Evolutionary conservation across 2,797 vertebrate genomes (phyloP).

Genomic region (Sebastiscus tertius): DNA sequence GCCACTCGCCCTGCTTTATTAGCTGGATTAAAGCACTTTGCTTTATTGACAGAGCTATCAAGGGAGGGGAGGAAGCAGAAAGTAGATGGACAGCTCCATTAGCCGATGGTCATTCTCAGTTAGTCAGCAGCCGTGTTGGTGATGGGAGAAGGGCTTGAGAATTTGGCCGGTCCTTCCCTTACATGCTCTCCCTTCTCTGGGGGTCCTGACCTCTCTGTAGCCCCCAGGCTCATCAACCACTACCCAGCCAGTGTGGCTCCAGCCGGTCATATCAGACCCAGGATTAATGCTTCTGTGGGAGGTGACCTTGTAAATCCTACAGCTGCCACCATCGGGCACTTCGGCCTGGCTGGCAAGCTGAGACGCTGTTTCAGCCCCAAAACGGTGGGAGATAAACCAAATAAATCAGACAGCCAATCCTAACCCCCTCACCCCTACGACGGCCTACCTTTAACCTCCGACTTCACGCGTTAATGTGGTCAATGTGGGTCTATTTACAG

Average conservation of each 20-base stretch:
- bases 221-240: slow-evolving; percentile 70
- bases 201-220: slow-evolving; percentile 79
- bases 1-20: slow-evolving; percentile 52
- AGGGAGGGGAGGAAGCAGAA: slow-evolving; percentile 38
- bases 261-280: slow-evolving; percentile 75
- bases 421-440: slow-evolving; percentile 68
- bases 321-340: slow-evolving; percentile 73
- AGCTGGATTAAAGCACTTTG: slow-evolving; percentile 79
- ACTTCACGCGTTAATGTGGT: slow-evolving; percentile 76
- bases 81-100: slow-evolving; percentile 67
- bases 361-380: slow-evolving; percentile 43
- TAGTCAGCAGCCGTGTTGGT: slow-evolving; percentile 49
- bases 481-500: slow-evolving; percentile 76
- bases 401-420: slow-evolving; percentile 74
- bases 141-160: slow-evolving; percentile 70
- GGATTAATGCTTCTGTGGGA: slow-evolving; percentile 81
- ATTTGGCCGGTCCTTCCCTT: slow-evolving; percentile 64
- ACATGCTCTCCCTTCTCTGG: slow-evolving; percentile 70
- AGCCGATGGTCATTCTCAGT: slow-evolving; percentile 49
- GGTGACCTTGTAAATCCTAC: slow-evolving; percentile 79
- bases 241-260: slow-evolving; percentile 81
- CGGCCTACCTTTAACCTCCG: slow-evolving; percentile 72
- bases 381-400: slow-evolving; percentile 75
- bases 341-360: slow-evolving; percentile 56
- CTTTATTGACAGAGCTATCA: slow-evolving; percentile 66